Evolutionary conservation across 1,140 invertebrate species (phyloP), one percentile per base, ranked within the genome.

Genomic region (Pachypeltis micranthus): DNA sequence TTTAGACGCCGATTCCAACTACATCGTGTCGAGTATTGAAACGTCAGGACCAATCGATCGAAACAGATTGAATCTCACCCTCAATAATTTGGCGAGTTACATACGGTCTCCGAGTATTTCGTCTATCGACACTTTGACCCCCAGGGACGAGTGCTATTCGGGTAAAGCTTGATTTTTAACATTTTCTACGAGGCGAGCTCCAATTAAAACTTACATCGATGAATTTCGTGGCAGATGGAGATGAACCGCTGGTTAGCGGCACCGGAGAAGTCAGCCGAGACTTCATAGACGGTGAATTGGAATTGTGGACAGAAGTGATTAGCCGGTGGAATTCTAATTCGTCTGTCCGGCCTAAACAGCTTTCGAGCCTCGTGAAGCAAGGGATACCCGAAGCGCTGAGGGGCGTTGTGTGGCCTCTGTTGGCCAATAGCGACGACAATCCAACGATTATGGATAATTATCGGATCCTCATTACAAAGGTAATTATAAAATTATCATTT

Each of bases 241-340:
- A 99, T 76, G 96, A 98, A 72, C 94, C 95, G 0, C 76, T 99
- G 65, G 77, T 97, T 2, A 96, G 93, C 76, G 96, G 96, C 12
- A 96, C 93, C 16, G 96, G 96, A 0, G 83, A 90, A 71, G 95
- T 99, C 1, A 94, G 91, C 1, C 96, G 96, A 73, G 95, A 99
- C 70, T 96, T 95, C 70, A 87, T 89, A 0, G 91, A 92, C 70
- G 89, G 88, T 68, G 91, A 96, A 62, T 76, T 99, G 21, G 87
- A 89, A 44, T 88, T 86, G 65, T 99, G 96, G 96, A 84, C 85
- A 62, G 91, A 95, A 73, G 87, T 96, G 26, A 73, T 98, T 21
- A 81, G 81, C 21, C 86, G 85, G 75, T 98, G 90, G 86, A 74
- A 62, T 14, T 55, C 57, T 34, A 80, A 84, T 72, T 81, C 85